A percentile compares a stretch with the other conserved stretches of the same genome.
Evolutionary conservation across 2,113 vertebrate species (phyloP).

Genomic region (Brachionichthys hirsutus): DNA sequence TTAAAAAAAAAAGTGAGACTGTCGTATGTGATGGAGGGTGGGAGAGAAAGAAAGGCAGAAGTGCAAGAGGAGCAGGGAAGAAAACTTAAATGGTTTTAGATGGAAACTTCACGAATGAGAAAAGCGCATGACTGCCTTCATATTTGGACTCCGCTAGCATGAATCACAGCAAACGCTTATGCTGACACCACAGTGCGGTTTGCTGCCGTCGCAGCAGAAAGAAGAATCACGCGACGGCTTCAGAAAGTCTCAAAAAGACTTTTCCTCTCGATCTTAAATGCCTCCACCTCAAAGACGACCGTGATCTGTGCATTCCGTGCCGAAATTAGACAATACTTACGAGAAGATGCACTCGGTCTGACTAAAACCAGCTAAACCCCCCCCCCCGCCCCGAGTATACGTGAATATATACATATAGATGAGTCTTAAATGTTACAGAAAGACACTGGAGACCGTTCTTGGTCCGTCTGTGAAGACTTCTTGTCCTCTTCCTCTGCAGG

Average conservation of each 20-base stretch:
- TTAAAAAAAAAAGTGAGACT: slow-evolving; percentile 8
- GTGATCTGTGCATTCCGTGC: slow-evolving; percentile 57
- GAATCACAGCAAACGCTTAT: slow-evolving; percentile 46
- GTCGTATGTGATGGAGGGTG: slow-evolving; percentile 24
- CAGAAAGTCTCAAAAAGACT: slow-evolving; percentile 42
- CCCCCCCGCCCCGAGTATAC: slow-evolving; percentile 1
- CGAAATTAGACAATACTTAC: slow-evolving; percentile 53
- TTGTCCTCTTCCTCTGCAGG: slow-evolving; percentile 43
- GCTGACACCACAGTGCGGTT: slow-evolving; percentile 26
- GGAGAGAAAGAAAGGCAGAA: slow-evolving; percentile 40
- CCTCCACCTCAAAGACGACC: slow-evolving; percentile 51
- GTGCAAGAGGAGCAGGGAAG: slow-evolving; percentile 6
- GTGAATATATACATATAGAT: slow-evolving; percentile 22
- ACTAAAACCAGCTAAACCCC: slow-evolving; percentile 27
- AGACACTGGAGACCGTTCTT: slow-evolving; percentile 12
- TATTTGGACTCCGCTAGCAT: slow-evolving; percentile 42
- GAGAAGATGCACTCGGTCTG: slow-evolving; percentile 39
- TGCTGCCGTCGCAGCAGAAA: slow-evolving; percentile 33
- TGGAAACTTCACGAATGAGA: slow-evolving; percentile 67
- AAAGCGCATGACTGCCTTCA: slow-evolving; percentile 44
- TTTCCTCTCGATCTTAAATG: slow-evolving; percentile 47
- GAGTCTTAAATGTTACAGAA: slow-evolving; percentile 36
- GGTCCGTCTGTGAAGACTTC: slow-evolving; percentile 28
- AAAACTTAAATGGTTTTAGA: slow-evolving; percentile 31
- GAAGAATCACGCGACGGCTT: slow-evolving; percentile 20